A percentile compares a stretch with the other conserved stretches of the same genome.
phyloP scores from a whole-genome alignment of 2,797 vertebrate species.

The Platyrinchus mystaceus region DNA sequence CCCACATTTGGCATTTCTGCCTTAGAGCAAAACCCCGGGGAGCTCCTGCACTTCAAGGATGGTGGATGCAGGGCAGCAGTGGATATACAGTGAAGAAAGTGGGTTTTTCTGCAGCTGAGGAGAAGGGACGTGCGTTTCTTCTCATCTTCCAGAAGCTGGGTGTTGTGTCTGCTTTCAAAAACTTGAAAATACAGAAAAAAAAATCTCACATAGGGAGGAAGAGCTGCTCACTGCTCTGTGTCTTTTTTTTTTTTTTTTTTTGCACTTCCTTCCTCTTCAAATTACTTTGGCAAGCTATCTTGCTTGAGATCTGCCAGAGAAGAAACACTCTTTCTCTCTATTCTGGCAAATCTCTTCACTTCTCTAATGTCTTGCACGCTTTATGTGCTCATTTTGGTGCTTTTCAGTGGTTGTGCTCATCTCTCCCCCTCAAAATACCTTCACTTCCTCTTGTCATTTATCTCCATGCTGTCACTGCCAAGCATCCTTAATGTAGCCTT shows the following conservation, averaged over 20 bases:
- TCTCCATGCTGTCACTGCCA: not conserved
- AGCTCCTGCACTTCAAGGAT: fast-evolving
- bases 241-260: not conserved
- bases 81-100: not conserved
- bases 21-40: not conserved
- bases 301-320: not conserved
- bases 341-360: not conserved
- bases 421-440: not conserved
- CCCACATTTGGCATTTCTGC: not conserved
- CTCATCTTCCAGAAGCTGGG: not conserved
- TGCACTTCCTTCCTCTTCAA: constrained; percentile 3
- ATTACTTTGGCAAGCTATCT: constrained; percentile 11
- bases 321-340: not conserved
- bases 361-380: not conserved
- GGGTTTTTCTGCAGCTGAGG: not conserved
- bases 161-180: not conserved
- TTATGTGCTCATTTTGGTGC: constrained; percentile 12
- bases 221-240: not conserved
- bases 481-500: not conserved
- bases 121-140: not conserved
- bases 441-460: not conserved
- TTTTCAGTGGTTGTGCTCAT: not conserved
- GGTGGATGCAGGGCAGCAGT: not conserved
- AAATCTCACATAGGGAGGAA: not conserved
- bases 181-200: not conserved